Percentiles rank a stretch among this genome's conserved stretches.
Conservation (phyloP, 1,140 invertebrate genomes). For the Uloborus diversus region DNA sequence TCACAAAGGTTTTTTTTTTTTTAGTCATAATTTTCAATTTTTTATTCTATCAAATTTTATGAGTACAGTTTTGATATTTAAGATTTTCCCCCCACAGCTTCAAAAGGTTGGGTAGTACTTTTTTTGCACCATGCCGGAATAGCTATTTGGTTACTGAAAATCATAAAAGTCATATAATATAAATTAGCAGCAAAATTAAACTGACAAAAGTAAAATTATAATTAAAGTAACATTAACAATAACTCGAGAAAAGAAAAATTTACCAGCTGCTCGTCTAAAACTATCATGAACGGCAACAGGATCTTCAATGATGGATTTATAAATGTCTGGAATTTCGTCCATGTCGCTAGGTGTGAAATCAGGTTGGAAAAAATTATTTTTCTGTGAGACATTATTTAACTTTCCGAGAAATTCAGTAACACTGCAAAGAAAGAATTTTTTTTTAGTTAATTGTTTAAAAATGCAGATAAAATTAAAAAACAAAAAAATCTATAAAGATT, state of each 20-base stretch:
- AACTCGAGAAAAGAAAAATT: neutral
- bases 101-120: no score
- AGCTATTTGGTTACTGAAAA: no score
- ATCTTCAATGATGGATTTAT: constrained; percentile 67
- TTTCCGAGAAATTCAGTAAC: constrained; percentile 63
- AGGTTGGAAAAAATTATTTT: constrained; percentile 67
- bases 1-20: no score
- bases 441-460: neutral
- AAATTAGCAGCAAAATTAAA: no score
- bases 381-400: constrained; percentile 65
- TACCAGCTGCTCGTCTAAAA: constrained; percentile 63
- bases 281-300: constrained; percentile 64
- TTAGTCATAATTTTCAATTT: no score
- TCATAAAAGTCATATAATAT: no score
- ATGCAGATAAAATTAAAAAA: neutral
- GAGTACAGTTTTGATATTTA: no score
- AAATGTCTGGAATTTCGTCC: constrained; percentile 66
- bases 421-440: constrained; percentile 52
- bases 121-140: no score
- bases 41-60: no score
- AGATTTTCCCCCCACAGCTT: no score
- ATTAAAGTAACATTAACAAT: no score
- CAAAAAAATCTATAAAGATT: neutral
- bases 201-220: no score
- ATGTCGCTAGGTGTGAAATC: constrained; percentile 66